Evolutionary conservation across 2,797 vertebrate genomes (phyloP).

Genomic region (Amazonetta brasiliensis): DNA sequence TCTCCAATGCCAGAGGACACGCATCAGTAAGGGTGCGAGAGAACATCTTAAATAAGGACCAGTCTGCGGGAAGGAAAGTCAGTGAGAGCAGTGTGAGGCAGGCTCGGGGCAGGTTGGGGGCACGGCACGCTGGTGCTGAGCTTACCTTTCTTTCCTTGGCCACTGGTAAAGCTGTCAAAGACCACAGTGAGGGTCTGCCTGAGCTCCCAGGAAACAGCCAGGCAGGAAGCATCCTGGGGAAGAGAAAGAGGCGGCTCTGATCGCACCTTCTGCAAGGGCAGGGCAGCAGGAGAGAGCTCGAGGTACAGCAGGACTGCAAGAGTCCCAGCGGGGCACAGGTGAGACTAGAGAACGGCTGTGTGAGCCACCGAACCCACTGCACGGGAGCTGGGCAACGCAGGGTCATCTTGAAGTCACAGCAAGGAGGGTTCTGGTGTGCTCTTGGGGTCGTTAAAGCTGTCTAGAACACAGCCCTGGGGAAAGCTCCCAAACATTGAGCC

Average conservation of each 20-base stretch:
- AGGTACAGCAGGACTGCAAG: not conserved
- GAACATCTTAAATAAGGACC: constrained; percentile 98
- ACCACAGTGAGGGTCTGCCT: constrained; percentile 94
- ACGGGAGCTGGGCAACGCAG: not conserved
- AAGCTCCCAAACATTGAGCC: not conserved
- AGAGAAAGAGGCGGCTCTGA: not conserved
- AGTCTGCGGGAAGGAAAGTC: constrained; percentile 80
- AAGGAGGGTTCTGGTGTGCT: not conserved
- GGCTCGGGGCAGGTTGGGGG: accelerated
- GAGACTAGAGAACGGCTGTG: no score
- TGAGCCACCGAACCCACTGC: not conserved
- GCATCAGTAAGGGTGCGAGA: constrained; percentile 93
- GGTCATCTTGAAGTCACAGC: not conserved
- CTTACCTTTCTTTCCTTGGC: constrained; percentile 91
- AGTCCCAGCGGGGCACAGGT: not conserved
- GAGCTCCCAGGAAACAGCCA: constrained; percentile 90
- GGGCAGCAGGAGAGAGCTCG: not conserved
- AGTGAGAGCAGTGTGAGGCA: not conserved
- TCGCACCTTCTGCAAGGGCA: not conserved
- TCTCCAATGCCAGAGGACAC: constrained; percentile 93
- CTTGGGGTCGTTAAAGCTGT: not conserved
- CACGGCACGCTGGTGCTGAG: accelerated
- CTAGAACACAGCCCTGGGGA: not conserved
- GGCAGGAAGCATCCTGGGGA: constrained; percentile 84
- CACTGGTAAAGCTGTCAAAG: constrained; percentile 90